Conservation (phyloP, 2,888 invertebrate species). For the Coleophora deauratella region DNA sequence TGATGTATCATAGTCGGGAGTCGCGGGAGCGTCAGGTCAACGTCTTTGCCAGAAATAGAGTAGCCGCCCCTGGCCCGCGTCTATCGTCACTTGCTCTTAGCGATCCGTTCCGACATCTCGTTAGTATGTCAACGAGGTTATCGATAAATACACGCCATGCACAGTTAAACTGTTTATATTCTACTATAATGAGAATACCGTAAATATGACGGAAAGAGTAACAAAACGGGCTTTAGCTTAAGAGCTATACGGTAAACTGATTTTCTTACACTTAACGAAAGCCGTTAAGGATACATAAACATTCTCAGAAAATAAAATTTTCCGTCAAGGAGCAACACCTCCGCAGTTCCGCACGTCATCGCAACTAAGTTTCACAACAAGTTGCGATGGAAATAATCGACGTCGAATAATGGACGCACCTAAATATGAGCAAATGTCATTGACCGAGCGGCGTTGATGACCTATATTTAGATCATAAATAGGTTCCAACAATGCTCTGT, state of each 20-base stretch:
- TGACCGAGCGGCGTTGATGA: conserved; percentile 46
- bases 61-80: conserved; percentile 52
- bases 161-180: conserved; percentile 34
- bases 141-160: conserved; percentile 28
- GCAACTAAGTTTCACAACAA: too few species aligned
- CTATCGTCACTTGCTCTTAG: conserved; percentile 55
- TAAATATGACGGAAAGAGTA: too few species aligned
- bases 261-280: too few species aligned
- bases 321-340: too few species aligned
- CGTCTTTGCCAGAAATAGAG: conserved; percentile 62
- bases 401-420: too few species aligned
- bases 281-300: too few species aligned
- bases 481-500: conserved; percentile 47
- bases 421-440: conserved; percentile 27
- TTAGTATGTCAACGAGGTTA: conserved; percentile 65
- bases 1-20: conserved; percentile 37
- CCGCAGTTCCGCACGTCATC: too few species aligned
- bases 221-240: too few species aligned
- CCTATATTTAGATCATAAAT: conserved; percentile 57
- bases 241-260: too few species aligned
- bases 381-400: too few species aligned
- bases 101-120: conserved; percentile 55
- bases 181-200: conserved; percentile 3
- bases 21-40: conserved; percentile 49
- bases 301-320: too few species aligned